These are phyloP conservation scores for Ormyrus pomaceus DNA, from an alignment of 2,888 invertebrate genomes.

Conservation along the genomic window DNA sequence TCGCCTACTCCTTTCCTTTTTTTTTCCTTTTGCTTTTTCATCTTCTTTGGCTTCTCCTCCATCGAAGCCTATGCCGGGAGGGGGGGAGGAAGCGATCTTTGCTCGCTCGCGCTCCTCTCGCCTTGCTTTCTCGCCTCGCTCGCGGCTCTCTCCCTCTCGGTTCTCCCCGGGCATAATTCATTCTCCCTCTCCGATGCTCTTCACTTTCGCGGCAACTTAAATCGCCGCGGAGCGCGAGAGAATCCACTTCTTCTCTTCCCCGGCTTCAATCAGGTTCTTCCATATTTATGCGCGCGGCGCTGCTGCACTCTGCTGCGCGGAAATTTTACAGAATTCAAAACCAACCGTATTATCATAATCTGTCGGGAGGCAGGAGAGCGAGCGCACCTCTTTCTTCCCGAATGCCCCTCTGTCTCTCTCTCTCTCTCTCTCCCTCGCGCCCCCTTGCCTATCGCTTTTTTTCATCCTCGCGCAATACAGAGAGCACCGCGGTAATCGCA, in stretches of 20 bases:
- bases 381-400: no score
- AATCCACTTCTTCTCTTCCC: constrained; percentile 19
- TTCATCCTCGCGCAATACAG: no score
- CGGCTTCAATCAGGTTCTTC: constrained; percentile 68
- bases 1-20: neutral
- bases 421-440: constrained; percentile 30
- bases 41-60: neutral
- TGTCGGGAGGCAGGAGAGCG: constrained; percentile 55
- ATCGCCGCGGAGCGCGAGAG: neutral
- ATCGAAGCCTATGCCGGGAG: neutral
- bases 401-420: no score
- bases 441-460: constrained; percentile 1
- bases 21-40: neutral
- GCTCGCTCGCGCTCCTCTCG: no score
- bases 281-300: constrained; percentile 62
- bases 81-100: neutral
- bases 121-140: neutral
- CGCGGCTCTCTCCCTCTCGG: neutral
- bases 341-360: constrained; percentile 70
- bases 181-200: constrained; percentile 6
- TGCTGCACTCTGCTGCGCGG: constrained; percentile 52
- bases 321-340: constrained; percentile 68
- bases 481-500: neutral
- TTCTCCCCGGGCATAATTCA: constrained; percentile 13
- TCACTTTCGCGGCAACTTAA: neutral